phyloP scores from a whole-genome alignment of 92 coral and sea anemone genomes.

The Virgularia gustaviana region DNA sequence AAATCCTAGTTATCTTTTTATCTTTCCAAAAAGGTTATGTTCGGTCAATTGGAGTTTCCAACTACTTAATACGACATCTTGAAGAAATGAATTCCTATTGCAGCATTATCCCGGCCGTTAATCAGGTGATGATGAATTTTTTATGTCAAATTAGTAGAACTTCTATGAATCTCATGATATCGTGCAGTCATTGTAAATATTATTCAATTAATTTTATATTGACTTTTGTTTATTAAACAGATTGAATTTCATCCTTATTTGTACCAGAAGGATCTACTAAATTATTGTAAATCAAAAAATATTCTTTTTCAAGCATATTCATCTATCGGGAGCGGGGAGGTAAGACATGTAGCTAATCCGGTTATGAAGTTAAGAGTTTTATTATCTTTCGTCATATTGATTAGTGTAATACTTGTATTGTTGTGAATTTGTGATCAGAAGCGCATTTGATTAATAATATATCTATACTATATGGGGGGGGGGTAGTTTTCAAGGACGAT shows the following conservation, averaged over 20 bases:
- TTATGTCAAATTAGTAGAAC: not conserved
- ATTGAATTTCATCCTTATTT: slow-evolving; percentile 85
- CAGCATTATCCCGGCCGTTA: slow-evolving; percentile 62
- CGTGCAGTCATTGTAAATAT: too few relatives aligned
- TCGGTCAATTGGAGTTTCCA: slow-evolving; percentile 83
- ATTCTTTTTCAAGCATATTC: slow-evolving; percentile 80
- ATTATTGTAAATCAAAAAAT: slow-evolving; percentile 64
- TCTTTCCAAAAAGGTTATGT: slow-evolving; percentile 76
- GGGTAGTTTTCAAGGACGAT: too few relatives aligned
- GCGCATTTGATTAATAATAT: too few relatives aligned
- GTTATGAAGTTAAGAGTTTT: too few relatives aligned
- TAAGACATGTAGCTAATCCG: too few relatives aligned
- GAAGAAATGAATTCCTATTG: slow-evolving; percentile 70
- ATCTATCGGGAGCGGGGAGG: slow-evolving; percentile 85
- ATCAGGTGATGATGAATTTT: slow-evolving; percentile 57
- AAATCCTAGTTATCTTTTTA: too few relatives aligned
- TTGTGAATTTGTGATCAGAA: too few relatives aligned
- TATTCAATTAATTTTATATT: too few relatives aligned
- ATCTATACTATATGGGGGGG: too few relatives aligned
- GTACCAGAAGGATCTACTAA: slow-evolving; percentile 68
- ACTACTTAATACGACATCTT: slow-evolving; percentile 68
- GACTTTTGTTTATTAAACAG: slow-evolving; percentile 53
- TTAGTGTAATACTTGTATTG: too few relatives aligned
- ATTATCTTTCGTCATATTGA: too few relatives aligned
- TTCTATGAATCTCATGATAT: not conserved